Percentiles rank a stretch among this genome's conserved stretches.
phyloP scores from a whole-genome alignment of 2,113 vertebrate species.

The Zapus hudsonius region DNA sequence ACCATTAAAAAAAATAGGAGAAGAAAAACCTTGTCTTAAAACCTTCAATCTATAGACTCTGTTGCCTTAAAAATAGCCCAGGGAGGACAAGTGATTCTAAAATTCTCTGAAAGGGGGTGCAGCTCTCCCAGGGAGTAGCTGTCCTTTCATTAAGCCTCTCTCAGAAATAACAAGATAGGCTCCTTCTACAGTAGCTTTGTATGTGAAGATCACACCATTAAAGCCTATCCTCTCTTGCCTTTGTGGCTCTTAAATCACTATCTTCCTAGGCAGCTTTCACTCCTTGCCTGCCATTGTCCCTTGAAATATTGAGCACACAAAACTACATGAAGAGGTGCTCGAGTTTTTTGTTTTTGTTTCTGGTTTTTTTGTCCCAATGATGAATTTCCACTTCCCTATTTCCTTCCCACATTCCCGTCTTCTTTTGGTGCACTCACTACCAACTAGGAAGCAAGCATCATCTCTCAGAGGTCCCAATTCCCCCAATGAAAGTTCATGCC shows the following conservation, averaged over 20 bases:
- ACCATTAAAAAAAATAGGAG: neutral
- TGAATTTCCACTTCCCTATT: neutral
- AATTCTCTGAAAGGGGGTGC: neutral
- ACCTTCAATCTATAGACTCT: slow-evolving; percentile 35
- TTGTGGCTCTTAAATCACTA: neutral
- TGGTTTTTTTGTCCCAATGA: neutral
- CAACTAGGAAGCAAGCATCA: neutral
- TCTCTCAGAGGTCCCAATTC: neutral
- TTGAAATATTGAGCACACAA: neutral
- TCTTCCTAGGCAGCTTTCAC: neutral
- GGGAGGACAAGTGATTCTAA: slow-evolving; percentile 22
- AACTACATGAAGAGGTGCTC: neutral
- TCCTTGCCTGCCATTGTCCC: neutral
- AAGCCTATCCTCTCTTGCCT: neutral
- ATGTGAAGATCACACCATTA: neutral
- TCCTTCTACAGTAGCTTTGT: neutral
- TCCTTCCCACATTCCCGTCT: neutral
- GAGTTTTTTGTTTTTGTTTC: too few species aligned
- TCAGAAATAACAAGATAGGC: slow-evolving; percentile 30
- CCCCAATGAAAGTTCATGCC: neutral
- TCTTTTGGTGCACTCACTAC: neutral
- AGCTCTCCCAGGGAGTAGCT: neutral
- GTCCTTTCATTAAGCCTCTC: slow-evolving; percentile 50
- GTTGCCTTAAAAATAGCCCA: slow-evolving; percentile 19
- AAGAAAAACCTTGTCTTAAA: neutral